A percentile compares a stretch with the other conserved stretches of the same genome.
phyloP scores from a whole-genome alignment of 2,888 invertebrate genomes.

The Microplitis manilae region DNA sequence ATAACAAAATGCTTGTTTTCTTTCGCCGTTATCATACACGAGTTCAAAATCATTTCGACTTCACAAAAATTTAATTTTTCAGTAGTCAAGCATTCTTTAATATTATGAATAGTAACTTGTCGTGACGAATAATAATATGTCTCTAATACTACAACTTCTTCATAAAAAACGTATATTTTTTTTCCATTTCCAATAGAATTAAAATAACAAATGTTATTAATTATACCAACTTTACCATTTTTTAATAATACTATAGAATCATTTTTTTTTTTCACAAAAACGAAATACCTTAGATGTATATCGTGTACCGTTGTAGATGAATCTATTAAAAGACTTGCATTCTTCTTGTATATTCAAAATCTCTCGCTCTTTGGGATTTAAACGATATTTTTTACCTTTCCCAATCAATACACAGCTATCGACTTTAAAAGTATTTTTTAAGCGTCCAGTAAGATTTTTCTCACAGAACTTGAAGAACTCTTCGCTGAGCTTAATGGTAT shows the following conservation, averaged over 20 bases:
- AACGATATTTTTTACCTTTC: conserved; percentile 21
- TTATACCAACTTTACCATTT: not conserved
- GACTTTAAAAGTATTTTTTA: conserved; percentile 8
- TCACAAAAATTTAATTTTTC: conserved; percentile 25
- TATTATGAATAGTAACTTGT: conserved; percentile 22
- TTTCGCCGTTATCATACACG: conserved; percentile 17
- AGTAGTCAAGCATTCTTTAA: conserved; percentile 23
- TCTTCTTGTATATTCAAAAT: no score
- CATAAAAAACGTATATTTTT: conserved; percentile 18
- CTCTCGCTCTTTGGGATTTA: not conserved
- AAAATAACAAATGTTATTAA: not conserved
- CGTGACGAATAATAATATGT: conserved; percentile 28
- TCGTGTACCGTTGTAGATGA: not conserved
- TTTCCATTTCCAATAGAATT: not conserved
- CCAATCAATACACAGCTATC: conserved; percentile 17
- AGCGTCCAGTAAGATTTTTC: conserved; percentile 8
- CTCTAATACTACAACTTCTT: conserved; percentile 27
- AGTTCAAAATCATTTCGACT: conserved; percentile 8
- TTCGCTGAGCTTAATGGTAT: not conserved
- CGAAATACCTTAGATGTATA: not conserved
- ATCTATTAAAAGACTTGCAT: not conserved
- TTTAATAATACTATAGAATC: not conserved
- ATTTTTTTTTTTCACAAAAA: conserved; percentile 4
- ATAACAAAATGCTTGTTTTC: conserved; percentile 17
- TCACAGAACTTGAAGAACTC: conserved; percentile 17